Evolutionary conservation across 2,797 vertebrate genomes (phyloP), one percentile per base, ranked within the genome.

Genomic region (Fringilla coelebs): DNA sequence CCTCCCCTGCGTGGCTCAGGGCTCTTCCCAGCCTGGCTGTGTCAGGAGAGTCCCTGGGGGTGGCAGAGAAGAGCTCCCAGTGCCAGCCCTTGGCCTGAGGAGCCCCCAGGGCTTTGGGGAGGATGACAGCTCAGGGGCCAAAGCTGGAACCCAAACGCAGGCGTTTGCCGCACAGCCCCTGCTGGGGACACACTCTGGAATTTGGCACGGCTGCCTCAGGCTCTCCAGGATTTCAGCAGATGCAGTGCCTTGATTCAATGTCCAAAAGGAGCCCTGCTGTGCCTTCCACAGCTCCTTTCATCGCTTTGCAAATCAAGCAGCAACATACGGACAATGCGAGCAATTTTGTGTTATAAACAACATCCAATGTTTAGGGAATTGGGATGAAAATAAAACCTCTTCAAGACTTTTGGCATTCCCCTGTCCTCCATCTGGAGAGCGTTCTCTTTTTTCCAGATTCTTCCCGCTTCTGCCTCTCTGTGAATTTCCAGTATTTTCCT

Each of bases 211-310:
- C 90, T 91, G 93, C 91, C 92, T 95, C 68, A 65, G 85, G 78
- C 94, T 95, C 92, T 86, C 92, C 95, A 96, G 89, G 96, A 95
- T 96, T 96, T 97, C 78, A 91, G 70, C 96, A 97, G 96, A 97
- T 97, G 96, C 55, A 96, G 78, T 72, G 86, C 88, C 92, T 96
- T 93, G 96, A 96, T 97, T 97, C 93, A 93, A 88, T 88, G 94
- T 85, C 93, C 96, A 95, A 96, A 94, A 72, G 90, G 77, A 96
- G 31, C 89, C 96, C 96, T 90, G 96, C 96, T 96, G 96, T 80
- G 94, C 70, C 94, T 96, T 95, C 96, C 92, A 89, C 94, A 96
- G 96, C 93, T 97, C 95, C 93, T 95, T 95, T 93, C 94, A 95
- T 95, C 24, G 20, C 94, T 96, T 93, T 86, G 55, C 94, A 95